Evolutionary conservation across 2,113 vertebrate species (phyloP).

Genomic region (Catharus fuscescens): DNA sequence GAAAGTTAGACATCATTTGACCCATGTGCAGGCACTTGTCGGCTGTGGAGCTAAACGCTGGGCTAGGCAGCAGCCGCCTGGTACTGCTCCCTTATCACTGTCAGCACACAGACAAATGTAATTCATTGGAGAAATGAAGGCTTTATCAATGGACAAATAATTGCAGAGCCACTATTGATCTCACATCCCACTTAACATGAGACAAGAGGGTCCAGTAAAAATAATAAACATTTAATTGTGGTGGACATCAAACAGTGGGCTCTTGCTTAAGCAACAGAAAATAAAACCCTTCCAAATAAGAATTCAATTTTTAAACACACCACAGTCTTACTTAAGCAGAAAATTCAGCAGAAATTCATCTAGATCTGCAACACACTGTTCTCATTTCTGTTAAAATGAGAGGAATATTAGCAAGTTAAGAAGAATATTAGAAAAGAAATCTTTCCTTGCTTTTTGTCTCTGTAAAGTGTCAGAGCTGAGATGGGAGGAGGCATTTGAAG

Average conservation of each 20-base stretch:
- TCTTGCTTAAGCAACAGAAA: not conserved
- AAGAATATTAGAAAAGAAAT: not conserved
- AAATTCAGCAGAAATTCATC: not conserved
- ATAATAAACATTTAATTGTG: constrained; percentile 68
- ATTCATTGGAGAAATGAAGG: constrained; percentile 72
- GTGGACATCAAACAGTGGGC: not conserved
- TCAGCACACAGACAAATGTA: constrained; percentile 69
- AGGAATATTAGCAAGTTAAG: not conserved
- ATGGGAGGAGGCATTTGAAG: not conserved
- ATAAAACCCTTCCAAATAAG: not conserved
- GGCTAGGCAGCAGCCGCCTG: constrained; percentile 9
- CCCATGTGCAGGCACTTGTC: constrained; percentile 72
- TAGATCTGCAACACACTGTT: not conserved
- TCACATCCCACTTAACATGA: constrained; percentile 59
- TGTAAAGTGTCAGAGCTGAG: not conserved
- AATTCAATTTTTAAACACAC: not conserved
- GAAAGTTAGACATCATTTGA: constrained; percentile 76
- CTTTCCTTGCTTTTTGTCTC: not conserved
- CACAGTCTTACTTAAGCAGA: not conserved
- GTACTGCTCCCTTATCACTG: constrained; percentile 48
- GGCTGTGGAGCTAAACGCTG: constrained; percentile 8
- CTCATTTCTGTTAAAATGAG: not conserved
- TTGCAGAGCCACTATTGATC: constrained; percentile 78
- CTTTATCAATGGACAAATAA: constrained; percentile 84
- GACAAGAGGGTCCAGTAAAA: constrained; percentile 72